A percentile compares a stretch with the other conserved stretches of the same genome.
These are phyloP conservation scores for Hycleus phaleratus DNA, from an alignment of 1,140 invertebrate species.

Conservation along the genomic window DNA sequence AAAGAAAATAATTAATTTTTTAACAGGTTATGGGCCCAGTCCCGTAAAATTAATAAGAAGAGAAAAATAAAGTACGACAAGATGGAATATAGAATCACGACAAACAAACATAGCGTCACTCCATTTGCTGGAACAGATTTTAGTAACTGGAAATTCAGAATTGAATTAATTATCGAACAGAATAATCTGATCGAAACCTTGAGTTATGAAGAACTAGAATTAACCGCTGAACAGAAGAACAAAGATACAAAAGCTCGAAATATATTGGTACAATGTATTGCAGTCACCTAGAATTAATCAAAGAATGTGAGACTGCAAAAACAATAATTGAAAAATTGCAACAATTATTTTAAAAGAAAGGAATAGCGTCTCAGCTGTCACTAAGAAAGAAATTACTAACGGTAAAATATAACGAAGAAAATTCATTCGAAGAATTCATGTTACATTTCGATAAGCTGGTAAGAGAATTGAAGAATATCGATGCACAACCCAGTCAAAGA, in stretches of 20 bases:
- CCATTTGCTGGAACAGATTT: background rate
- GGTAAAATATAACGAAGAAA: background rate
- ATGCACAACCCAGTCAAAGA: conserved; percentile 18
- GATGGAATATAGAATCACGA: background rate
- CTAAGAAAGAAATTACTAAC: background rate
- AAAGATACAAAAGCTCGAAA: background rate
- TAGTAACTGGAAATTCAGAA: background rate
- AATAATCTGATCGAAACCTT: background rate
- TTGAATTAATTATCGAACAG: background rate
- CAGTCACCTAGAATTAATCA: background rate
- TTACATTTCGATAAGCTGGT: background rate
- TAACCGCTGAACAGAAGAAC: background rate
- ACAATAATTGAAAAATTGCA: background rate
- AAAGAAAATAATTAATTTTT: no score
- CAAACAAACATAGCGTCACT: background rate
- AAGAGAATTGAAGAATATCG: conserved; percentile 17
- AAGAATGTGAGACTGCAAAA: background rate
- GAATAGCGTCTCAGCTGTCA: background rate
- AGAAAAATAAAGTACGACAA: background rate
- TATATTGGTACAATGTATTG: background rate
- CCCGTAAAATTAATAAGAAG: background rate
- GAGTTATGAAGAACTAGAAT: background rate
- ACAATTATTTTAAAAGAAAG: background rate
- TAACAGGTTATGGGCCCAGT: no score
- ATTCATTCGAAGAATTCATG: conserved; percentile 1